Evolutionary conservation across 2,797 vertebrate species (phyloP), one percentile per base, ranked within the genome.

Genomic region (Leucoraja ocellata): DNA sequence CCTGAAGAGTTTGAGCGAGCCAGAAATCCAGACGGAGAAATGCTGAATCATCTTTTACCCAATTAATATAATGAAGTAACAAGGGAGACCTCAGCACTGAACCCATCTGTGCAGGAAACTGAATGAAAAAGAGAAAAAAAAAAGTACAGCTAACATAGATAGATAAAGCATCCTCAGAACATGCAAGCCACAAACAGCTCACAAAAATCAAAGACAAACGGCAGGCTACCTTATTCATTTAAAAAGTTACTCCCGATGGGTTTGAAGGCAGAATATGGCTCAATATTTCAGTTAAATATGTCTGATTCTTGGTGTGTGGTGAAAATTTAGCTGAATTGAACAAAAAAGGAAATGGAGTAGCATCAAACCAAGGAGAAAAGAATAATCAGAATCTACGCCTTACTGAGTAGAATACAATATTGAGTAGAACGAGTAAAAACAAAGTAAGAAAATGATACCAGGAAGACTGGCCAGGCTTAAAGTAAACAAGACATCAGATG

Each of bases 31-130:
- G 96, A 84, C 98, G 97, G 93, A 98, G 95, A 94, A 98, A 96
- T 94, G 98, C 80, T 5, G 97, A 97, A 94, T 98, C 98, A 93
- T 99, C 98, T 96, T 95, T 98, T 93, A 98, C 94, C 94, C 97
- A 99, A 94, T 98, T 98, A 94, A 99, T 95, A 95, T 98, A 99
- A 93, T 99, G 98, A 94, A 99, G 97, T 1, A 98, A 95, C 93
- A 98, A 95, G 93, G 97, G 96, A 93, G 95, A 98, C 88, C 96
- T 96, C 93, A 99, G 94, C 94, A 99, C 96, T 25, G 98, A 99
- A 81, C 98, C 98, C 97, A 99, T 99, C 96, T 97, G 98, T 94
- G 98, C 96, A 23, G 99, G 98, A 94, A 99, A 96, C 98, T 99
- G 95, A 93, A 95, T 99, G 95, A 93, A 95, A 73, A 68, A 73